Evolutionary conservation across 2,888 invertebrate genomes (phyloP), one percentile per base, ranked within the genome.

Genomic region (Volucella inanis): DNA sequence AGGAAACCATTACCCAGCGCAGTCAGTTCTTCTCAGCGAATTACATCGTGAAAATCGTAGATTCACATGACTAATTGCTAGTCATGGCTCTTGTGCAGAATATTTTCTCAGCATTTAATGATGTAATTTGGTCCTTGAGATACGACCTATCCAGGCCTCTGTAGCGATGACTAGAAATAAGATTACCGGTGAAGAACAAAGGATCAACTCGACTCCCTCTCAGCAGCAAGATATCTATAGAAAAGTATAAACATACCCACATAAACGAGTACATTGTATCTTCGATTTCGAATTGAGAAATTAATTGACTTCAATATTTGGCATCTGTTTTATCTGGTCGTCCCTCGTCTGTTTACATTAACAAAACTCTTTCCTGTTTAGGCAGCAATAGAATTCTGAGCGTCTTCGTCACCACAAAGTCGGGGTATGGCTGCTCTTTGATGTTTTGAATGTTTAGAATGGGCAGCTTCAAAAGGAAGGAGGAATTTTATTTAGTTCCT

Each of bases 1-100:
- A 80, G 84, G 75, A 80, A 84, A 79, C 80, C 80, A 84, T 84
- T 84, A 80, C 65, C 41, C 15, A 54, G 14, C 22, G 50, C 65
- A 57, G 41, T 41, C 47, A 43, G 8, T 41, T 10, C n/a, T 31
- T 39, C 2, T 47, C 22, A 22, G 39, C 15, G 8, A 38, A 49
- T 39, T 22, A 22, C 55, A 70, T 54, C 18, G 31, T 39, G 41
- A 12, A n/a, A n/a, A n/a, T n/a, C n/a, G 49, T 39, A 50, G 78
- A 75, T 62, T 74, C 78, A n/a, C n/a, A n/a, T n/a, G n/a, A n/a
- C n/a, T n/a, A n/a, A n/a, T n/a, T n/a, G n/a, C n/a, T n/a, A n/a
- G n/a, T n/a, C n/a, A n/a, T n/a, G n/a, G n/a, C n/a, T n/a, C n/a
- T n/a, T n/a, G n/a, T n/a, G n/a, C n/a, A n/a, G n/a, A n/a, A n/a